phyloP scores from a whole-genome alignment of 2,797 vertebrate genomes.

The Dermochelys coriacea region DNA sequence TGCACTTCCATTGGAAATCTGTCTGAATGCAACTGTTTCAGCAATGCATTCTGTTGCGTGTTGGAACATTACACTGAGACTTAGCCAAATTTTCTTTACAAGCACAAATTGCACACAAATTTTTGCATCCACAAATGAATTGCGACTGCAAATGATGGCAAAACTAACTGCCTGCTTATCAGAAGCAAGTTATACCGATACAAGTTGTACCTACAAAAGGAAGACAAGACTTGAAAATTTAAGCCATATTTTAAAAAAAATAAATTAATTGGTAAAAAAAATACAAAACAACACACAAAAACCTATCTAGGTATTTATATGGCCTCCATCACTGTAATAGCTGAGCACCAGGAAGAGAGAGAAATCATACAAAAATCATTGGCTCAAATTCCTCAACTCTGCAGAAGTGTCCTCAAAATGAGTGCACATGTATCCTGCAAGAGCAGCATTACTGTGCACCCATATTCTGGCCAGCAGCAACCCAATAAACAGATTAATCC shows the following conservation, averaged over 20 bases:
- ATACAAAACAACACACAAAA: rapidly evolving
- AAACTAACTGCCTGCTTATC: rapidly evolving
- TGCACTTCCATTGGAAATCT: not conserved
- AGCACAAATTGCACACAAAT: rapidly evolving
- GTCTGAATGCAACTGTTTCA: not conserved
- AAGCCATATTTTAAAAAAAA: not conserved
- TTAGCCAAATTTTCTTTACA: not conserved
- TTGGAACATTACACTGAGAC: not conserved
- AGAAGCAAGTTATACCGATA: not conserved
- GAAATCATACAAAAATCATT: rapidly evolving
- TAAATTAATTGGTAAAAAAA: not conserved
- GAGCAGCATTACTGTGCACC: not conserved
- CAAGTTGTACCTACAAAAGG: rapidly evolving
- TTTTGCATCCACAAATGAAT: rapidly evolving
- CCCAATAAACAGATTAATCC: not conserved
- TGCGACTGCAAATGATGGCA: rapidly evolving
- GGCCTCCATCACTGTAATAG: rapidly evolving
- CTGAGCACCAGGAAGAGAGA: not conserved
- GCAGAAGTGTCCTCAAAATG: rapidly evolving
- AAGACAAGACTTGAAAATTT: rapidly evolving
- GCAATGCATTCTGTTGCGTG: not conserved
- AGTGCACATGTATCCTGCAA: rapidly evolving
- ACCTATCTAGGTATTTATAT: rapidly evolving
- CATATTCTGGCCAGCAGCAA: not conserved
- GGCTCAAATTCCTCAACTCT: rapidly evolving